Conservation (phyloP, 2,797 vertebrate genomes). For the Malacoraja senta region DNA sequence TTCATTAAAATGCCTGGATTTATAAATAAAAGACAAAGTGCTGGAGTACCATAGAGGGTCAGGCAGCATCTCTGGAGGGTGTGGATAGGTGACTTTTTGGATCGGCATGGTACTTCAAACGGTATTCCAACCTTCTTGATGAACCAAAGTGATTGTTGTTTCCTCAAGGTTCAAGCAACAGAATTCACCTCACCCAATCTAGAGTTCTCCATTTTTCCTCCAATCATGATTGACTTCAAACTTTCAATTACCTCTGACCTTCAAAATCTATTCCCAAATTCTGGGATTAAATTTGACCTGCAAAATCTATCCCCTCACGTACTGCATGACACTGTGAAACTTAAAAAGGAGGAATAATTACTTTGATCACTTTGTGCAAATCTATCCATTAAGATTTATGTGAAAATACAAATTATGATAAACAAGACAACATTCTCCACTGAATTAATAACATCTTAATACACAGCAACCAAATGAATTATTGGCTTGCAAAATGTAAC, state of each 20-base stretch:
- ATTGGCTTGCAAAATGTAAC: neutral
- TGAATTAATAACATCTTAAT: neutral
- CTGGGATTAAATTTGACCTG: no score
- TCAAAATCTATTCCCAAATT: neutral
- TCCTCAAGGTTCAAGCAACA: neutral
- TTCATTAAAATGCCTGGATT: neutral
- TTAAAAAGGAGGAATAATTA: neutral
- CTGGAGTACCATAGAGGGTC: no score
- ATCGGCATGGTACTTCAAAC: no score
- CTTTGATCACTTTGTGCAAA: neutral
- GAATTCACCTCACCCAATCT: neutral
- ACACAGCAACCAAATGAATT: neutral
- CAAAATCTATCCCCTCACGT: no score
- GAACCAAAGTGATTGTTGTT: neutral
- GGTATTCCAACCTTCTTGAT: neutral
- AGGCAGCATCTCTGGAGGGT: no score
- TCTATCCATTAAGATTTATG: neutral
- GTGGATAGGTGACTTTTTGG: no score
- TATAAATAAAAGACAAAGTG: neutral
- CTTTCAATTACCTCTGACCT: neutral
- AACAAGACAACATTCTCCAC: neutral
- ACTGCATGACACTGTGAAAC: neutral
- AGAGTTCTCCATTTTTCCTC: neutral
- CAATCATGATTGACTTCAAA: neutral
- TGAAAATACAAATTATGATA: neutral